Conservation (phyloP, 2,113 vertebrate genomes). For the Notothenia rossii region DNA sequence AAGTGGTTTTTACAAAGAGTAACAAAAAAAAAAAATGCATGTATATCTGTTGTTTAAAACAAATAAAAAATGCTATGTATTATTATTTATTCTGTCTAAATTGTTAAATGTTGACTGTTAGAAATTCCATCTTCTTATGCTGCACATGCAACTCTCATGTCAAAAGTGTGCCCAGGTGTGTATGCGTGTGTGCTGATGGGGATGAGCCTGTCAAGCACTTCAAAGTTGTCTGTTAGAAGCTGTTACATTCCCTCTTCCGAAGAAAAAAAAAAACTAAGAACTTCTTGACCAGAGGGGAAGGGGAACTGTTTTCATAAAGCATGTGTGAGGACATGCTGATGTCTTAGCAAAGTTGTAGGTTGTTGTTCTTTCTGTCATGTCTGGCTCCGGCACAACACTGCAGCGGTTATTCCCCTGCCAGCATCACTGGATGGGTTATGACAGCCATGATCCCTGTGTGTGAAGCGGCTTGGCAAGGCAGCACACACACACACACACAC, state of each 20-base stretch:
- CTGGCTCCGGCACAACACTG: conserved; percentile 65
- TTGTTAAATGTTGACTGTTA: neutral
- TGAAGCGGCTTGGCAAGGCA: conserved; percentile 52
- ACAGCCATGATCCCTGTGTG: conserved; percentile 63
- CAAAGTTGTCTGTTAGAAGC: conserved; percentile 41
- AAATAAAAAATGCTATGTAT: neutral
- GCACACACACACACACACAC: conserved; percentile 1
- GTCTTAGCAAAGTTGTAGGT: conserved; percentile 53
- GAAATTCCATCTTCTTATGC: neutral
- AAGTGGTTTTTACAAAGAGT: neutral
- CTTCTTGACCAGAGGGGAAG: conserved; percentile 46
- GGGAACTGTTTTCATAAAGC: conserved; percentile 49
- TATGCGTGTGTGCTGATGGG: conserved; percentile 28
- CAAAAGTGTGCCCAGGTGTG: neutral
- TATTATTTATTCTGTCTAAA: neutral
- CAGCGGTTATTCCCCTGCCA: conserved; percentile 64
- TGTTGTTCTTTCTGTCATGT: conserved; percentile 76
- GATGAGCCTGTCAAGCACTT: conserved; percentile 53
- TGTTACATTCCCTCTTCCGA: conserved; percentile 35
- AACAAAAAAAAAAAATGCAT: neutral
- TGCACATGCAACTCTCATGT: neutral
- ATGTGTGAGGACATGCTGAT: conserved; percentile 64
- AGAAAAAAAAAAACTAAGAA: conserved; percentile 40
- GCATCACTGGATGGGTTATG: conserved; percentile 68
- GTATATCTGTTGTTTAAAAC: neutral